Evolutionary conservation across 2,797 vertebrate species (phyloP).

Genomic region (Heterohyrax brucei): DNA sequence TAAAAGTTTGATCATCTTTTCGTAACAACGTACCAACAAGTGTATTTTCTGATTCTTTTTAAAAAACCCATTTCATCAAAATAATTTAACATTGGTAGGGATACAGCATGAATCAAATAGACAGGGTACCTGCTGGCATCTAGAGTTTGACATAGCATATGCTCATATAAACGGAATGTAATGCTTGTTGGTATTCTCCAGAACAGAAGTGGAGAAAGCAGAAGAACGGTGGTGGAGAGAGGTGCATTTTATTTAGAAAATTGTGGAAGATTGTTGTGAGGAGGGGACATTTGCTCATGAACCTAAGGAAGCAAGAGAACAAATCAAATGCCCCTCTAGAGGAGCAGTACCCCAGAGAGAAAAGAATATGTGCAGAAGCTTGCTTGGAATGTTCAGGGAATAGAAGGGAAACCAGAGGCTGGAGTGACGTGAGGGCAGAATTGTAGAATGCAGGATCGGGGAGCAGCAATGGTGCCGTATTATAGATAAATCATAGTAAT

Average conservation of each 20-base stretch:
- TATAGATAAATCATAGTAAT: background rate
- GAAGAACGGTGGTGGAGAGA: background rate
- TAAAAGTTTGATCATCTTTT: background rate
- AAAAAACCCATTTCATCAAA: background rate
- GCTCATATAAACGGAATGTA: too few relatives aligned
- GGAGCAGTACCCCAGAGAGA: rapidly evolving
- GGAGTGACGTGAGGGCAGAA: background rate
- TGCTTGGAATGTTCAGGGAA: rapidly evolving
- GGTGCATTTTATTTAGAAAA: background rate
- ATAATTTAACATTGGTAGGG: background rate
- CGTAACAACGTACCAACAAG: background rate
- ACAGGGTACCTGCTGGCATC: background rate
- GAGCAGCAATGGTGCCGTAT: background rate
- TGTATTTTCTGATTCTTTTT: background rate
- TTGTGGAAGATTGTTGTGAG: background rate
- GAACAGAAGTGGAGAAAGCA: background rate
- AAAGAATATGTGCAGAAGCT: rapidly evolving
- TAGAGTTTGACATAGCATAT: background rate
- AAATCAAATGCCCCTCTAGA: rapidly evolving
- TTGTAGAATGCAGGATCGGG: background rate
- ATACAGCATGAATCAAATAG: background rate
- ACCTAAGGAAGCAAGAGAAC: background rate
- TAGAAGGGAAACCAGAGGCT: background rate
- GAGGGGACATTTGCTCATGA: background rate
- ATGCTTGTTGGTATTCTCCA: background rate